phyloP scores from a whole-genome alignment of 2,113 vertebrate genomes.

The Micromys minutus region DNA sequence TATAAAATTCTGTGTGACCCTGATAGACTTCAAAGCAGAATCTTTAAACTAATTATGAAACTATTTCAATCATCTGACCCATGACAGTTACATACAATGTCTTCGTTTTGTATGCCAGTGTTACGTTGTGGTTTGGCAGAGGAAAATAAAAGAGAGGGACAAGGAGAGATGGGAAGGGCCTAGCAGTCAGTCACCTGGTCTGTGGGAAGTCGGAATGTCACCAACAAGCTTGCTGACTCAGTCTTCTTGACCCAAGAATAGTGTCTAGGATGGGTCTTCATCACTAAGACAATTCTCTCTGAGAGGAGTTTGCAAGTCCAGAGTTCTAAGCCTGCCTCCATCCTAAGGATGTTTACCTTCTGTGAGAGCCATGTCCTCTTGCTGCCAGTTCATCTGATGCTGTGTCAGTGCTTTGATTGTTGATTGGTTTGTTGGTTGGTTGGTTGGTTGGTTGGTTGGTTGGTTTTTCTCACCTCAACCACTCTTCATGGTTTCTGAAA shows the following conservation, averaged over 20 bases:
- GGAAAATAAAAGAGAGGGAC: background rate
- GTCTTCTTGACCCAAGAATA: background rate
- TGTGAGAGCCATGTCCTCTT: background rate
- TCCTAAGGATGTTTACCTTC: background rate
- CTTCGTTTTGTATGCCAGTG: background rate
- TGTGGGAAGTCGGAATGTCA: background rate
- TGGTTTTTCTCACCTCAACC: background rate
- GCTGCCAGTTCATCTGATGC: background rate
- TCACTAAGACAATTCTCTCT: background rate
- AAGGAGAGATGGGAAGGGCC: background rate
- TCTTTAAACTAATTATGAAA: constrained; percentile 13
- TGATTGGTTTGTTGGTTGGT: background rate
- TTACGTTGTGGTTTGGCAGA: background rate
- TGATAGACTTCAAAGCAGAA: background rate
- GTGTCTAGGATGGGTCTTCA: background rate
- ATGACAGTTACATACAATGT: background rate
- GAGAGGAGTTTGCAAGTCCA: background rate
- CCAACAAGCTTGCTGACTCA: background rate
- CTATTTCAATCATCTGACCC: background rate
- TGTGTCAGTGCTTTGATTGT: background rate
- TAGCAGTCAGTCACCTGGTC: background rate
- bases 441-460: background rate
- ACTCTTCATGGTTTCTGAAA: background rate
- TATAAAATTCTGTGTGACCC: background rate
- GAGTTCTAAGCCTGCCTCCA: background rate